phyloP scores from a whole-genome alignment of 2,113 vertebrate species.

The Thermophis baileyi region DNA sequence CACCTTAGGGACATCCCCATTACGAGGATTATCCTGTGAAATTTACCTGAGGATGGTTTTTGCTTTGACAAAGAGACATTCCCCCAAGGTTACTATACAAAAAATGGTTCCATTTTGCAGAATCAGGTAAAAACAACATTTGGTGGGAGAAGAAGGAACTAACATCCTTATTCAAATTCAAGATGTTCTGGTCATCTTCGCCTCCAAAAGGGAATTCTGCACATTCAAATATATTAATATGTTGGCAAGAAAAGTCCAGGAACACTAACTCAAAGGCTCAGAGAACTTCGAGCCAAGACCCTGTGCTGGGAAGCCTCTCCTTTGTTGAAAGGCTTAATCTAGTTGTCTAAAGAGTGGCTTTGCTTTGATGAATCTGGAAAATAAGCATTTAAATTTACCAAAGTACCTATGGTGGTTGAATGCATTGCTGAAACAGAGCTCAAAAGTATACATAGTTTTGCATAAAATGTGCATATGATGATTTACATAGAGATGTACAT shows the following conservation, averaged over 20 bases:
- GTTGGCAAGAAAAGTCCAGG: neutral
- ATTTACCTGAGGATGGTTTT: neutral
- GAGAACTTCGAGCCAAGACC: no score
- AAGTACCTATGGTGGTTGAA: neutral
- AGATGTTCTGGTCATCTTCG: neutral
- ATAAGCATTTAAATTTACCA: neutral
- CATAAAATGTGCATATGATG: neutral
- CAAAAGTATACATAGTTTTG: neutral
- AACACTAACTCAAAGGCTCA: neutral
- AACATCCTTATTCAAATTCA: neutral
- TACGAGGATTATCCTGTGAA: neutral
- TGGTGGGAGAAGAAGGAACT: neutral
- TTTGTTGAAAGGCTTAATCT: neutral
- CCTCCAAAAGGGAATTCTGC: neutral
- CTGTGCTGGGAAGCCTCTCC: neutral
- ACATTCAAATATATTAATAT: neutral
- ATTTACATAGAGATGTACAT: neutral
- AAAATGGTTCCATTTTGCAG: neutral
- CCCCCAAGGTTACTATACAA: neutral
- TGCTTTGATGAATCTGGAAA: neutral
- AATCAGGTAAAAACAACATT: neutral
- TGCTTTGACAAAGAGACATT: neutral
- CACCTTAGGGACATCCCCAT: neutral
- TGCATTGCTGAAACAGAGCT: neutral
- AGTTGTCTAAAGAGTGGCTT: neutral